Percentiles rank a stretch among this genome's conserved stretches.
Conservation (phyloP, 2,113 vertebrate species). For the Eretmochelys imbricata region DNA sequence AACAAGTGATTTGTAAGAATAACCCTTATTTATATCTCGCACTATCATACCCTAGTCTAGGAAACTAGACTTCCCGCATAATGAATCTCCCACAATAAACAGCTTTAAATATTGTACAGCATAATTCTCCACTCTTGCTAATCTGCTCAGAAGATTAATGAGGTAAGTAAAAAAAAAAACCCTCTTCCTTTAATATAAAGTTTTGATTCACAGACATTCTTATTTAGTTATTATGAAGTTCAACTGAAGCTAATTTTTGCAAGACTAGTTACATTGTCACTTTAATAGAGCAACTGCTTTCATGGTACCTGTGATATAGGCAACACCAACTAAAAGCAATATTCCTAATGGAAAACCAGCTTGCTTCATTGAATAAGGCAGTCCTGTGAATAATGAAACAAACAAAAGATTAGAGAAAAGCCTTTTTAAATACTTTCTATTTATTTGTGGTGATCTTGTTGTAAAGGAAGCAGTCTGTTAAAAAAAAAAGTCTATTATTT, state of each 20-base stretch:
- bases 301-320: conserved; percentile 87
- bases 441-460: neutral
- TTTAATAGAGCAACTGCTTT: neutral
- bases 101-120: conserved; percentile 33
- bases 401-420: neutral
- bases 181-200: conserved; percentile 16
- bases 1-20: neutral
- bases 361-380: conserved; percentile 94
- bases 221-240: conserved; percentile 28
- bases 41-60: neutral
- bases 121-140: conserved; percentile 52
- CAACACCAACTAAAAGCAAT: conserved; percentile 88
- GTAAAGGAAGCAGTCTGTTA: neutral
- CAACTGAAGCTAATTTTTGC: neutral
- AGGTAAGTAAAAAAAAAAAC: conserved; percentile 1
- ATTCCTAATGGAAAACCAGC: conserved; percentile 93
- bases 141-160: conserved; percentile 61
- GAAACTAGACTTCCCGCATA: neutral
- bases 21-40: conserved; percentile 20
- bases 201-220: conserved; percentile 30
- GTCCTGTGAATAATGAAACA: conserved; percentile 79
- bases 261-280: neutral
- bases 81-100: conserved; percentile 53
- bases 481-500: neutral
- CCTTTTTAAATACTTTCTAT: neutral